Evolutionary conservation across 2,888 invertebrate genomes (phyloP).

Genomic region (Aradus depressus): DNA sequence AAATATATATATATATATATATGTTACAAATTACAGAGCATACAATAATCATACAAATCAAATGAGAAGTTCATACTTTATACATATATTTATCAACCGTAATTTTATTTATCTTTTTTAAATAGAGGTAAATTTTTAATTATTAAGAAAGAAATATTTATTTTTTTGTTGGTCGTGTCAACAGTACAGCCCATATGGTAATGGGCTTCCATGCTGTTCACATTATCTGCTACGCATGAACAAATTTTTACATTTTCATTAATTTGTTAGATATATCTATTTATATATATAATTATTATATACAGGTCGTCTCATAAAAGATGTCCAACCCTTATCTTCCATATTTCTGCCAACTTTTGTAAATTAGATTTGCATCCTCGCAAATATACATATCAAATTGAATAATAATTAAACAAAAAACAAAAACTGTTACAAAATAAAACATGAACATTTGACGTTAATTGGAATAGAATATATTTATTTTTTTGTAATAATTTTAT

Average conservation of each 20-base stretch:
- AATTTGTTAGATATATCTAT: background rate
- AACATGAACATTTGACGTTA: too few relatives aligned
- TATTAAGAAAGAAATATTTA: conserved; percentile 21
- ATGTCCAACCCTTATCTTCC: too few relatives aligned
- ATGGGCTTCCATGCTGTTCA: conserved; percentile 6
- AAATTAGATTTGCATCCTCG: too few relatives aligned
- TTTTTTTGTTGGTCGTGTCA: conserved; percentile 16
- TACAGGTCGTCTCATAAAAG: too few relatives aligned
- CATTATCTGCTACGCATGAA: conserved; percentile 10
- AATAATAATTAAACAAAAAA: too few relatives aligned
- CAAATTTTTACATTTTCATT: conserved; percentile 9
- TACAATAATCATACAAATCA: conserved; percentile 26
- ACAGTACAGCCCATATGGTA: conserved; percentile 4
- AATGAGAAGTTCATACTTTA: conserved; percentile 25
- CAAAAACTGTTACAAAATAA: too few relatives aligned
- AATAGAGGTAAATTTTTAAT: conserved; percentile 25
- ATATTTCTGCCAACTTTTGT: too few relatives aligned
- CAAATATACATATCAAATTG: too few relatives aligned
- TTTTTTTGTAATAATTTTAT: too few relatives aligned
- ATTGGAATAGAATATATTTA: too few relatives aligned
- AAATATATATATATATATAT: background rate
- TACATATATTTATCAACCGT: conserved; percentile 24
- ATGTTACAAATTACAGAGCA: conserved; percentile 14
- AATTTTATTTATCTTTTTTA: conserved; percentile 26
- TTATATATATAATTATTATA: background rate